Evolutionary conservation across 2,797 vertebrate genomes (phyloP).

Genomic region (Otolemur crassicaudatus): DNA sequence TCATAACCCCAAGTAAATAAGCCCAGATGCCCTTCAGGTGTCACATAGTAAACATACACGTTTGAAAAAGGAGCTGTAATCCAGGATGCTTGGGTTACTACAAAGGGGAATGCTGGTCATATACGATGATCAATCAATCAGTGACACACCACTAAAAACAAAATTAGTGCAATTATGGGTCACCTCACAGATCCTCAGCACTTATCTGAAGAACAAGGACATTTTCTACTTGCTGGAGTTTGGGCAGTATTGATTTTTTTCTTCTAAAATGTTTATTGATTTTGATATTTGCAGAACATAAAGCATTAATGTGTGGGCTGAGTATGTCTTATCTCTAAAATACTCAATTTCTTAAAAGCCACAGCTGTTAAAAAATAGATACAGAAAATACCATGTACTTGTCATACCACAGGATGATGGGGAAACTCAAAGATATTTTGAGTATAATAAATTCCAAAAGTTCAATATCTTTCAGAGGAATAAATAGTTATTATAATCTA

Average conservation of each 20-base stretch:
- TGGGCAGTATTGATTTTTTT: conserved; percentile 78
- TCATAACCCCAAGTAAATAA: background rate
- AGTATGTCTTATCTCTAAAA: conserved; percentile 70
- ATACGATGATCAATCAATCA: background rate
- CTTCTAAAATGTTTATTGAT: conserved; percentile 86
- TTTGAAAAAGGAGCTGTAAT: background rate
- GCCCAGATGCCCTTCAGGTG: background rate
- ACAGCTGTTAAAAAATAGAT: conserved; percentile 64
- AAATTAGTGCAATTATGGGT: conserved; percentile 54
- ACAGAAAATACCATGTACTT: conserved; percentile 40
- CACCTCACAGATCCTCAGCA: conserved; percentile 67
- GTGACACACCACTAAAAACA: conserved; percentile 18
- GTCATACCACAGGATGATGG: background rate
- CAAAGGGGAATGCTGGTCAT: background rate
- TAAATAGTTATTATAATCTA: conserved; percentile 36
- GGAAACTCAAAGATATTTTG: conserved; percentile 44
- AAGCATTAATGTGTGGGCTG: conserved; percentile 76
- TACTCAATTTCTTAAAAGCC: conserved; percentile 64
- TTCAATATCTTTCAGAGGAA: conserved; percentile 50
- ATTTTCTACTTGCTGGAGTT: conserved; percentile 63
- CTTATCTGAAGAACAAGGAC: conserved; percentile 67
- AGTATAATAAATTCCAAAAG: conserved; percentile 16
- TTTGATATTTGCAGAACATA: conserved; percentile 76
- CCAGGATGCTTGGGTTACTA: background rate
- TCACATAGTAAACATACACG: background rate